Conservation (phyloP, 2,113 vertebrate genomes). For the Rhinolophus sinicus region DNA sequence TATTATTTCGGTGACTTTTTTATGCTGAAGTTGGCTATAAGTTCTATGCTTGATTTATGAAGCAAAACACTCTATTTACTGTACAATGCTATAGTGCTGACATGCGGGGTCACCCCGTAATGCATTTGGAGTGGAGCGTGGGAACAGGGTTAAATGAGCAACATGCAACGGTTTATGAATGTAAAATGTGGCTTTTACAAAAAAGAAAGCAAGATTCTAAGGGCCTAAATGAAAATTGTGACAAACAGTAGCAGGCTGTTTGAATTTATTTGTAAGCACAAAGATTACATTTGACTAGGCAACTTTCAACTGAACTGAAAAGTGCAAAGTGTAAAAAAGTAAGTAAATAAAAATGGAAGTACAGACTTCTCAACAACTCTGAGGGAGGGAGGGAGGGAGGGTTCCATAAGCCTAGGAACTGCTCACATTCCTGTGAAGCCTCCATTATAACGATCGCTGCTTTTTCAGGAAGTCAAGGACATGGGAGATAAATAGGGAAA, state of each 20-base stretch:
- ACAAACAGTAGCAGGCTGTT: conserved; percentile 69
- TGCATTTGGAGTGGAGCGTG: conserved; percentile 70
- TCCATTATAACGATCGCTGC: neutral
- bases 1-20: conserved; percentile 82
- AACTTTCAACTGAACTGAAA: conserved; percentile 57
- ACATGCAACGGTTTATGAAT: conserved; percentile 69
- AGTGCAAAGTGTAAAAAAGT: conserved; percentile 37
- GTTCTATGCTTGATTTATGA: conserved; percentile 82
- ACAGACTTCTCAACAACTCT: neutral
- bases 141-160: conserved; percentile 75
- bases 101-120: conserved; percentile 76
- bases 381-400: neutral
- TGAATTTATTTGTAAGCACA: conserved; percentile 70
- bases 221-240: conserved; percentile 68
- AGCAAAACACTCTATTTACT: conserved; percentile 83
- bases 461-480: neutral
- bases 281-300: conserved; percentile 75
- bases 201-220: conserved; percentile 74
- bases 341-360: conserved; percentile 44
- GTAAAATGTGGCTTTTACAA: conserved; percentile 73
- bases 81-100: conserved; percentile 79
- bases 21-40: conserved; percentile 82
- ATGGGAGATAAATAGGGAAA: neutral
- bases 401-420: neutral
- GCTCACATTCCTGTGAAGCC: neutral